Evolutionary conservation across 2,888 invertebrate genomes (phyloP), one percentile per base, ranked within the genome.

Genomic region (Yponomeuta cagnagella): DNA sequence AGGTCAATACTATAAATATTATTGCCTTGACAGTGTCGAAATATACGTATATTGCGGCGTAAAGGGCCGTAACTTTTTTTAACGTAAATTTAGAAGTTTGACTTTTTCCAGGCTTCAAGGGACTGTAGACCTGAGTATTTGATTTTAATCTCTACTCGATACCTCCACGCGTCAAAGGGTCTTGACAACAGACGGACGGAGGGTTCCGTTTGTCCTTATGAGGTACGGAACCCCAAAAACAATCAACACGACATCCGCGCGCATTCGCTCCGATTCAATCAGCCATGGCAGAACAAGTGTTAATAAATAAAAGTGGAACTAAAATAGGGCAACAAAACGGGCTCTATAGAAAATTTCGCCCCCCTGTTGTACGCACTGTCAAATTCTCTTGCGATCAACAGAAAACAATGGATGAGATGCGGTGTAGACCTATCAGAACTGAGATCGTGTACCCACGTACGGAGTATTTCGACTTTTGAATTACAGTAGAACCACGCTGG

Each of bases 221-320:
- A 23, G 23, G 23, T 23, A 23, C 23, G 23, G 23, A 23, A 23
- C 23, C 23, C 10, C 2, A 4, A 52, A 52, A 58, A 1, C 15
- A 58, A 15, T 58, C 52, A 58, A 58, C 52, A 58, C 52, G 52
- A 58, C 12, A 58, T 58, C 12, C 52, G 15, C 15, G 5, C 52
- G 15, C 52, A 58, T 58, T 58, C 64, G 30, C 0, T 64, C 64
- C 64, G 31, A 64, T 64, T 12, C 67, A 43, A 43, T 67, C 43
- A 67, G 43, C 43, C 10, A n/a, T 67, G 43, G 67, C 31, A 52
- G 68, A 31, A 68, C 68, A 58, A 68, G 68, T 68, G 68, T 68
- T 68, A 68, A 68, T 68, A 68, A 68, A 68, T 68, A 68, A 30
- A 68, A 68, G 30, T 48, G 64, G 30, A 64, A 12, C 15, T 58